Evolutionary conservation across 1,140 invertebrate species (phyloP), one percentile per base, ranked within the genome.

Genomic region (Wasmannia auropunctata): DNA sequence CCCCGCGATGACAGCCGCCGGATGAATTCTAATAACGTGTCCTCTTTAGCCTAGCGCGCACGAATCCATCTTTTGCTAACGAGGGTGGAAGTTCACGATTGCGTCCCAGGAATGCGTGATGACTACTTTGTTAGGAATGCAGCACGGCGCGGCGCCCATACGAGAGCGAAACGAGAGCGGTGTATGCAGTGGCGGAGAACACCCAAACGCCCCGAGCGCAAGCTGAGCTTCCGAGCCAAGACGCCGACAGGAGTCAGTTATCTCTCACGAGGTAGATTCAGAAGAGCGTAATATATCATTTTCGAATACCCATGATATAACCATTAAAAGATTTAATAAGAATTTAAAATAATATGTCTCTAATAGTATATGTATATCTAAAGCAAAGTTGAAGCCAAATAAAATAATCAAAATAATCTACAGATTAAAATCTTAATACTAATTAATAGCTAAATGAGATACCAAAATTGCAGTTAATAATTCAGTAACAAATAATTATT

Each of bases 71-170:
- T 90, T 91, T 91, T 81, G 87, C 77, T 94, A 93, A 94, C 93
- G 91, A 93, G 93, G 93, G 93, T 91, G 91, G 88, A 86, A 89
- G 87, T 90, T 91, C 92, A 89, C 92, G 93, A 93, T 94, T 94
- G 93, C 94, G 91, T 93, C 91, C 85, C 91, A 93, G 94, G 93
- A 94, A 94, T 94, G 92, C 89, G 91, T 92, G 93, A 94, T 94
- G 93, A 94, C 93, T 94, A 94, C 93, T 94, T 94, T 93, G 94
- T 89, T 86, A 91, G 92, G 94, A 94, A 94, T 94, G 91, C 92
- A 90, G 74, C 65, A 75, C 91, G 89, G 74, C 72, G 80, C 22
- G 80, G 67, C 69, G 69, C 74, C 79, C 79, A 75, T 87, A 85
- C 86, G 85, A 83, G 79, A 81, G 49, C 88, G 88, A 88, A 87